Percentiles rank a stretch among this genome's conserved stretches.
phyloP scores from a whole-genome alignment of 2,113 vertebrate genomes.

The Syngnathoides biaculeatus region DNA sequence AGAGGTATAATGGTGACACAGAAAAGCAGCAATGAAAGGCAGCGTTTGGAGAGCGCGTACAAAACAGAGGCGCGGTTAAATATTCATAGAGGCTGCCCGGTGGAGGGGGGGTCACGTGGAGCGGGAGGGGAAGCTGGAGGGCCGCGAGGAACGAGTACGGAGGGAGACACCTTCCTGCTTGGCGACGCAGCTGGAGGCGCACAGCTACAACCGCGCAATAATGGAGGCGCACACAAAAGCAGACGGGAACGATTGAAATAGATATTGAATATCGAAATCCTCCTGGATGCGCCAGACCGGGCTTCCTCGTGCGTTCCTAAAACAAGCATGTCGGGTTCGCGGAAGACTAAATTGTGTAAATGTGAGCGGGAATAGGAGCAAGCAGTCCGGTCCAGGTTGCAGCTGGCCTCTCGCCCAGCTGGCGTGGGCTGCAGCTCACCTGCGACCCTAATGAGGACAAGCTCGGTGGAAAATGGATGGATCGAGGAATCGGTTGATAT shows the following conservation, averaged over 20 bases:
- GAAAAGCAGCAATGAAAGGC: slow-evolving; percentile 18
- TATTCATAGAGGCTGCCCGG: slow-evolving; percentile 51
- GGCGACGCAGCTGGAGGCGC: slow-evolving; percentile 48
- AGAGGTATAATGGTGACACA: slow-evolving; percentile 28
- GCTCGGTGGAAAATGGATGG: too few relatives aligned
- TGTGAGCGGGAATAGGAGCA: too few relatives aligned
- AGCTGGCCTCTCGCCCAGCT: too few relatives aligned
- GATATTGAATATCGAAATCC: background rate
- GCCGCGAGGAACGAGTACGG: slow-evolving; percentile 41
- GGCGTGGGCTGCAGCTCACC: too few relatives aligned
- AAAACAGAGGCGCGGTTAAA: slow-evolving; percentile 49
- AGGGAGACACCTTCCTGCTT: slow-evolving; percentile 41
- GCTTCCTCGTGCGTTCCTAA: background rate
- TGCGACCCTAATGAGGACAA: too few relatives aligned
- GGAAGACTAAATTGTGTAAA: too few relatives aligned
- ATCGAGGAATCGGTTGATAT: too few relatives aligned
- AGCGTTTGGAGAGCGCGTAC: slow-evolving; percentile 3
- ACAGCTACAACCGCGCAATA: slow-evolving; percentile 49
- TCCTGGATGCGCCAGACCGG: background rate
- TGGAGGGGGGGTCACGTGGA: slow-evolving; percentile 54
- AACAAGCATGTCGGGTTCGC: too few relatives aligned
- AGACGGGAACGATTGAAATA: slow-evolving; percentile 6
- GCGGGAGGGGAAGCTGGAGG: slow-evolving; percentile 21
- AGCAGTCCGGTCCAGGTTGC: too few relatives aligned
- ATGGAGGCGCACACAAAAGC: slow-evolving; percentile 17